Percentiles rank a stretch among this genome's conserved stretches.
Evolutionary conservation across 2,888 invertebrate species (phyloP).

Genomic region (Drosophila barbarae): DNA sequence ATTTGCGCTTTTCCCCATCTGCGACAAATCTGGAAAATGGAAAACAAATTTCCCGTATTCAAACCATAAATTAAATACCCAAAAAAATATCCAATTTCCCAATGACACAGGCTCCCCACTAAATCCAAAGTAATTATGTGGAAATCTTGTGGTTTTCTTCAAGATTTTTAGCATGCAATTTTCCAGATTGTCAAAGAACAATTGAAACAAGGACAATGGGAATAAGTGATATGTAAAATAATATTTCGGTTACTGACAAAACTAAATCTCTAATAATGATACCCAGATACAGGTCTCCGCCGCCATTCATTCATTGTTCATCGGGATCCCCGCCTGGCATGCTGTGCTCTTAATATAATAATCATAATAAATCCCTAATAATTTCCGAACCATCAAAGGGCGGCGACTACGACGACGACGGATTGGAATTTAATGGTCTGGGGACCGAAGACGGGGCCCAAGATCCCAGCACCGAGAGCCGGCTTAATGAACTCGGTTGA

Average conservation of each 20-base stretch:
- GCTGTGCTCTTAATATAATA: constrained; percentile 79
- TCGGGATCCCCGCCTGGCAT: constrained; percentile 45
- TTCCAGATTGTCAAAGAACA: constrained; percentile 44
- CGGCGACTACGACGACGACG: constrained; percentile 59
- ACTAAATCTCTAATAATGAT: constrained; percentile 53
- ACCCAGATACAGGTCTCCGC: constrained; percentile 33
- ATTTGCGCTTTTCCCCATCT: constrained; percentile 12
- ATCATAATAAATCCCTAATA: constrained; percentile 80
- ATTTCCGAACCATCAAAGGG: constrained; percentile 77
- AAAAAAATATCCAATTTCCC: constrained; percentile 64
- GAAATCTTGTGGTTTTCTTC: constrained; percentile 39
- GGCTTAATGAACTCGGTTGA: constrained; percentile 76
- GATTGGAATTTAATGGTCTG: constrained; percentile 74
- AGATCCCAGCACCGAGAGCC: constrained; percentile 34
- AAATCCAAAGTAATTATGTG: constrained; percentile 35
- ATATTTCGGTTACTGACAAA: constrained; percentile 63
- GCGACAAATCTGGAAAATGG: constrained; percentile 37
- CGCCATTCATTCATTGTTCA: constrained; percentile 29
- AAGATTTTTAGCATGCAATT: constrained; percentile 53
- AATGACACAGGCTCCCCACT: constrained; percentile 19
- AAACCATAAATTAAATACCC: constrained; percentile 42
- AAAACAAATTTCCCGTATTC: constrained; percentile 52
- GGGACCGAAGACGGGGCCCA: constrained; percentile 15
- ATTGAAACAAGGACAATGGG: constrained; percentile 64
- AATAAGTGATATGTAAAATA: constrained; percentile 80